Conservation (phyloP, 2,113 vertebrate species). For the Megatriorchis doriae region DNA sequence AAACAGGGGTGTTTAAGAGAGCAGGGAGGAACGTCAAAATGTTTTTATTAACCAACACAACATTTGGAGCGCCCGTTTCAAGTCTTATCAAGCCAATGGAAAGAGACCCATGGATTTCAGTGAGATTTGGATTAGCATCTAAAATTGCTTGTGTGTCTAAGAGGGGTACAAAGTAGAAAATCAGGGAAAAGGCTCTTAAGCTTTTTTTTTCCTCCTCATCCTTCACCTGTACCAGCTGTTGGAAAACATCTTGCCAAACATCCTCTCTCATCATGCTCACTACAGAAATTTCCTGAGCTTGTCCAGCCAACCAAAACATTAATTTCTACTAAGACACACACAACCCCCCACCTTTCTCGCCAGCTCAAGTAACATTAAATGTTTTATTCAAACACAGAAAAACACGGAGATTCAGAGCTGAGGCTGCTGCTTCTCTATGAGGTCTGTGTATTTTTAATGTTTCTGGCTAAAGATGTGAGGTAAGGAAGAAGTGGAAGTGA, state of each 20-base stretch:
- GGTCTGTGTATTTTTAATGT: constrained; percentile 36
- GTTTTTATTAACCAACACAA: not conserved
- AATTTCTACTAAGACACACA: constrained; percentile 51
- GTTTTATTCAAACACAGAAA: constrained; percentile 52
- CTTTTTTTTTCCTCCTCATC: not conserved
- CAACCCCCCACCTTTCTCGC: constrained; percentile 24
- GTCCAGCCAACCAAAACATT: constrained; percentile 51
- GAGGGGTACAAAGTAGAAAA: not conserved
- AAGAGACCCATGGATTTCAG: not conserved
- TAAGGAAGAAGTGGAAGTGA: constrained; percentile 42
- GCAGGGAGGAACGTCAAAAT: not conserved
- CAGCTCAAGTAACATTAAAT: constrained; percentile 61
- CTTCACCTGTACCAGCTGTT: constrained; percentile 47
- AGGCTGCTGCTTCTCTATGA: constrained; percentile 27
- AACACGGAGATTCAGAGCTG: constrained; percentile 10
- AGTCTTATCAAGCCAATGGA: not conserved
- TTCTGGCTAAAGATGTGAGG: constrained; percentile 54
- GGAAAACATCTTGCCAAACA: constrained; percentile 33
- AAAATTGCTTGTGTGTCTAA: not conserved
- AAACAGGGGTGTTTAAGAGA: not conserved
- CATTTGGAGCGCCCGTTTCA: not conserved
- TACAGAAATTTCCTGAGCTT: constrained; percentile 59
- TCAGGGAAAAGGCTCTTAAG: not conserved
- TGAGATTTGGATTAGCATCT: not conserved
- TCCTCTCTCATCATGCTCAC: constrained; percentile 49